Evolutionary conservation across 2,113 vertebrate genomes (phyloP).

Genomic region (Xenopus borealis): DNA sequence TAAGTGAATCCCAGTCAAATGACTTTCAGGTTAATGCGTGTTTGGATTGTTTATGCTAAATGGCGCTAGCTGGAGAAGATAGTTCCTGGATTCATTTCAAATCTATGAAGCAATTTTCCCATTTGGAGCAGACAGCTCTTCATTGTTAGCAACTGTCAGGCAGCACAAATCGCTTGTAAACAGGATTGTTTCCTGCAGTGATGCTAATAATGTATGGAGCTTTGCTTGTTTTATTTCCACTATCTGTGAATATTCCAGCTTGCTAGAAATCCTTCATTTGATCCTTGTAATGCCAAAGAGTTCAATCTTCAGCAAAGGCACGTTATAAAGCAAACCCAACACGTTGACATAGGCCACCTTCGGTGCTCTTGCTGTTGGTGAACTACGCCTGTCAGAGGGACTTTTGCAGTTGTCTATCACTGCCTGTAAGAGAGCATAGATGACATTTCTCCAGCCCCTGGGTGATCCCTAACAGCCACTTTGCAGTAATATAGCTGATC

Average conservation of each 20-base stretch:
- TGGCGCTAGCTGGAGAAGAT: slow-evolving; percentile 54
- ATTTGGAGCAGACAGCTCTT: slow-evolving; percentile 50
- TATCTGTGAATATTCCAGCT: background rate
- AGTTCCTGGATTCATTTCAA: slow-evolving; percentile 55
- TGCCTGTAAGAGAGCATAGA: no score
- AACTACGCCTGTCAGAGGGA: no score
- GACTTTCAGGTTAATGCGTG: slow-evolving; percentile 57
- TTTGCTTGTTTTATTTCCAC: background rate
- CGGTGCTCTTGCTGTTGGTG: no score
- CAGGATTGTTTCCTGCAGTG: slow-evolving; percentile 61
- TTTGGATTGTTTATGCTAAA: slow-evolving; percentile 54
- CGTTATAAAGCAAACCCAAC: no score
- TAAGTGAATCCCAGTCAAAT: slow-evolving; percentile 59
- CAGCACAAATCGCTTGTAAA: slow-evolving; percentile 58
- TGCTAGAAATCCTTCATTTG: background rate
- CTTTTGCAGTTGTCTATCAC: no score
- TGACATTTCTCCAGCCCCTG: no score
- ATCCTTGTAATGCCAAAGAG: no score
- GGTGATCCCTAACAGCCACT: no score
- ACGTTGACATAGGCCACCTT: no score
- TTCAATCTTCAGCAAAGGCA: no score
- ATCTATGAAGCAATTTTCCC: slow-evolving; percentile 55
- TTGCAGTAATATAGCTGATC: no score
- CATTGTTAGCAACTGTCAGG: slow-evolving; percentile 55
- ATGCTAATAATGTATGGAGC: slow-evolving; percentile 51